phyloP scores from a whole-genome alignment of 1,140 invertebrate genomes.

The Drosophila malerkotliana region DNA sequence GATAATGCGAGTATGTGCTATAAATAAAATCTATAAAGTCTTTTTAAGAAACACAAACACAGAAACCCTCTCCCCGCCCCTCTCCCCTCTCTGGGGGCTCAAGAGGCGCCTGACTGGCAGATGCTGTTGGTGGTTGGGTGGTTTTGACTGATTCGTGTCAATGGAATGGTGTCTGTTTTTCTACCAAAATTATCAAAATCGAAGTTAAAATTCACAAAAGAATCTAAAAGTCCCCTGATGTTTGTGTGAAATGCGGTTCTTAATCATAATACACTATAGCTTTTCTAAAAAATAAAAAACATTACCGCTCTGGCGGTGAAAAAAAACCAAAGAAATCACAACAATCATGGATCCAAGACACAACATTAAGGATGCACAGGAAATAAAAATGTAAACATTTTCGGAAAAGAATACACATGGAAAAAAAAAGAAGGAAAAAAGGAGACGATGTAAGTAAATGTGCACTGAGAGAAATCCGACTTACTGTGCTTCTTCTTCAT shows the following conservation, averaged over 20 bases:
- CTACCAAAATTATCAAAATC: no score
- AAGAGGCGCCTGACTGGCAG: no score
- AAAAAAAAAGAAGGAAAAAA: slow-evolving; percentile 51
- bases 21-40: slow-evolving; percentile 54
- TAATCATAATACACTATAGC: not conserved
- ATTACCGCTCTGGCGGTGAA: slow-evolving; percentile 60
- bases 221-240: no score
- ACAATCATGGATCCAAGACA: slow-evolving; percentile 12
- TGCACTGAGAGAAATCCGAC: slow-evolving; percentile 84
- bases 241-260: slow-evolving; percentile 1
- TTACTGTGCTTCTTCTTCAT: slow-evolving; percentile 97
- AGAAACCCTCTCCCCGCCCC: no score
- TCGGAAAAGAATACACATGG: not conserved
- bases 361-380: slow-evolving; percentile 33
- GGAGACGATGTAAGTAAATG: slow-evolving; percentile 57
- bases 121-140: no score
- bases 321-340: slow-evolving; percentile 15
- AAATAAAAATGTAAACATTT: slow-evolving; percentile 11
- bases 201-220: no score
- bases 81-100: no score
- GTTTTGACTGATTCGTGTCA: no score
- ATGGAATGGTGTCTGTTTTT: no score
- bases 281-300: not conserved
- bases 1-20: slow-evolving; percentile 59
- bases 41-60: slow-evolving; percentile 42